phyloP scores from a whole-genome alignment of 2,888 invertebrate species.

The Cancer borealis region DNA sequence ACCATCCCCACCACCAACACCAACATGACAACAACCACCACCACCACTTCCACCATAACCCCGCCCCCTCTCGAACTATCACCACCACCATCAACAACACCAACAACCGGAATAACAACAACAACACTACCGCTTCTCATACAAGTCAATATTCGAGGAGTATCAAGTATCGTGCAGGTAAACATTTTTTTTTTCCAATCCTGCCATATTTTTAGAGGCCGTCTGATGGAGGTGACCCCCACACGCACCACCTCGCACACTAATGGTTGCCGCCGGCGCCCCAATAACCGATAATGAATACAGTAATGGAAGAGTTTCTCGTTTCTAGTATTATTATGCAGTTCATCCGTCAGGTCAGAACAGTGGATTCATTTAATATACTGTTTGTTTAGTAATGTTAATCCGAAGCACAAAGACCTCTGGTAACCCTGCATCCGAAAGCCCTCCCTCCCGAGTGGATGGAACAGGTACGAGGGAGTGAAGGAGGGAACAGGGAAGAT shows the following conservation, averaged over 20 bases:
- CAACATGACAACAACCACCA: background rate
- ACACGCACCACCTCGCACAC: background rate
- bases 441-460: background rate
- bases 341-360: background rate
- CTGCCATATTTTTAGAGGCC: background rate
- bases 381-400: background rate
- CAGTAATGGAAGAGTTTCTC: slow-evolving; percentile 17
- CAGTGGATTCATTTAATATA: background rate
- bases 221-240: background rate
- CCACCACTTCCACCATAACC: background rate
- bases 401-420: background rate
- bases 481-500: background rate
- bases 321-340: slow-evolving; percentile 29
- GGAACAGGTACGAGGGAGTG: background rate
- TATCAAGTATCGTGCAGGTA: background rate
- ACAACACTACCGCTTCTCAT: background rate
- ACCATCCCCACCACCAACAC: background rate
- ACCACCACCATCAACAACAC: background rate
- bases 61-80: background rate
- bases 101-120: background rate
- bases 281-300: background rate
- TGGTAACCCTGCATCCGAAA: background rate
- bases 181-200: slow-evolving; percentile 10
- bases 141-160: background rate
- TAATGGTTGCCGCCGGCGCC: background rate